A percentile compares a stretch with the other conserved stretches of the same genome.
Conservation (phyloP, 2,888 invertebrate genomes). For the Brachypalpus laphriformis region DNA sequence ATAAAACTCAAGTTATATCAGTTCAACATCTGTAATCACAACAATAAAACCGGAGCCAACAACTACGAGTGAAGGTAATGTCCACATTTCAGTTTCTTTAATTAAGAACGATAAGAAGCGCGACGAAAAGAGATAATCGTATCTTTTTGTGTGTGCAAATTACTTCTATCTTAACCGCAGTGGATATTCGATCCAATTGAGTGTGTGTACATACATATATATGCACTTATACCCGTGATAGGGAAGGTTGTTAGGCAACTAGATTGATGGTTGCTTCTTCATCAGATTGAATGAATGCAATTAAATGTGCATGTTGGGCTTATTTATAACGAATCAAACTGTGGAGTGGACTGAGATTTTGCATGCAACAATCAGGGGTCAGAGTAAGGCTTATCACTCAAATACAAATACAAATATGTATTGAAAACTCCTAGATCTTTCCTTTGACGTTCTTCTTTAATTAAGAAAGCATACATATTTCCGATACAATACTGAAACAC, state of each 20-base stretch:
- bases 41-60: slow-evolving; percentile 28
- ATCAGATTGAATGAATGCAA: slow-evolving; percentile 31
- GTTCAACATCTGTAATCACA: slow-evolving; percentile 50
- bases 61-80: slow-evolving; percentile 18
- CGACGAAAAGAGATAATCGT: slow-evolving; percentile 23
- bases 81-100: slow-evolving; percentile 42
- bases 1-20: slow-evolving; percentile 37
- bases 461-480: slow-evolving; percentile 27
- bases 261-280: slow-evolving; percentile 6
- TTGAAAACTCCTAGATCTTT: neutral
- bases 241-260: slow-evolving; percentile 36
- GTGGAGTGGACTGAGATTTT: neutral
- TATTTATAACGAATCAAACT: slow-evolving; percentile 23
- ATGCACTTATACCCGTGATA: too few relatives aligned
- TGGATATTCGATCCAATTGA: slow-evolving; percentile 40
- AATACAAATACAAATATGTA: slow-evolving; percentile 10
- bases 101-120: slow-evolving; percentile 59
- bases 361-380: slow-evolving; percentile 5
- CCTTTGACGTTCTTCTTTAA: slow-evolving; percentile 16
- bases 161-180: slow-evolving; percentile 24
- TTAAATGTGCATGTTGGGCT: slow-evolving; percentile 26
- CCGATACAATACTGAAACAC: slow-evolving; percentile 5
- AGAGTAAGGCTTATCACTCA: slow-evolving; percentile 54
- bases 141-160: slow-evolving; percentile 7
- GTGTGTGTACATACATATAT: too few relatives aligned